These are phyloP conservation scores for Melanotaenia nigrans DNA, from an alignment of 2,797 vertebrate species.

Conservation along the genomic window DNA sequence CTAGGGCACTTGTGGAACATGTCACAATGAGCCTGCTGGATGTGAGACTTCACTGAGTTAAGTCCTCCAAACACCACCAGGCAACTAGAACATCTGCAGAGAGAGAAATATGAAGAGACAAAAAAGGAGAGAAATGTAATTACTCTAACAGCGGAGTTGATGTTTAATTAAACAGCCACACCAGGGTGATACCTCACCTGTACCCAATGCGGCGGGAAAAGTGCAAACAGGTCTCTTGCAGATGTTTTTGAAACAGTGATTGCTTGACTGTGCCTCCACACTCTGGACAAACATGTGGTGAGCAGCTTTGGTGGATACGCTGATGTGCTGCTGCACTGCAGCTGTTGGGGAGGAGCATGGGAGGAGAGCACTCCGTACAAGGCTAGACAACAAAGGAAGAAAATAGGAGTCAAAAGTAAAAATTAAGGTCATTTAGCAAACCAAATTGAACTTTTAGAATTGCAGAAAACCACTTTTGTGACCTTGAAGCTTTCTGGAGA, in stretches of 20 bases:
- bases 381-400: conserved; percentile 74
- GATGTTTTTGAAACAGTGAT: conserved; percentile 85
- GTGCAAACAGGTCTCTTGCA: conserved; percentile 90
- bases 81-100: conserved; percentile 92
- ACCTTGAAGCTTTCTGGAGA: neutral
- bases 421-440: neutral
- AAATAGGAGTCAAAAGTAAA: neutral
- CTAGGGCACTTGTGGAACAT: conserved; percentile 97
- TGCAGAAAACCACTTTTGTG: neutral
- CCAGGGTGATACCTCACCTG: conserved; percentile 79
- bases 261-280: conserved; percentile 88
- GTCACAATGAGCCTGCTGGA: conserved; percentile 95
- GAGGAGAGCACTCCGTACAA: conserved; percentile 88
- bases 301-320: conserved; percentile 88
- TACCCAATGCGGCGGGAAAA: conserved; percentile 94
- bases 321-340: conserved; percentile 92
- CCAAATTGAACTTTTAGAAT: neutral
- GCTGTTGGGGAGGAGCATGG: conserved; percentile 92
- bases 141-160: neutral
- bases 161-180: neutral
- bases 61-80: conserved; percentile 94
- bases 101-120: neutral
- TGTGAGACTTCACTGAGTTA: conserved; percentile 96
- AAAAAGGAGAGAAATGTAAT: neutral
- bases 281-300: conserved; percentile 92